Percentiles rank a stretch among this genome's conserved stretches.
Evolutionary conservation across 2,797 vertebrate genomes (phyloP).

Genomic region (Catharus ustulatus): DNA sequence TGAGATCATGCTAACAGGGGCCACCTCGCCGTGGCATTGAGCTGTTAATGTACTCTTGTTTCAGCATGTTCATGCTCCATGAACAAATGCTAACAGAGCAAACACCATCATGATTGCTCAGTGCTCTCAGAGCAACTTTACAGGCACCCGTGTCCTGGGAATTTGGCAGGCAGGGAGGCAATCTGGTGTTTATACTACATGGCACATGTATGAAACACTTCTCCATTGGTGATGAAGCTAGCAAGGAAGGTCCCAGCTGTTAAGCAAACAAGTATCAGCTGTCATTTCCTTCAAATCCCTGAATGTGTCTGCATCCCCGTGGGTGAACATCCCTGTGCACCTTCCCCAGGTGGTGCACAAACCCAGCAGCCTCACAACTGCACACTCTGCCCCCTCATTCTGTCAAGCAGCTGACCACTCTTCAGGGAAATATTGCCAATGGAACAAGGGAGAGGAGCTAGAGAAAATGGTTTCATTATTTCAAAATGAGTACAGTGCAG

Average conservation of each 20-base stretch:
- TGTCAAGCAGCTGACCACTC: neutral
- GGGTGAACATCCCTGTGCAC: too few relatives aligned
- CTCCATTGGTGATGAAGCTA: neutral
- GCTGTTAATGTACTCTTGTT: neutral
- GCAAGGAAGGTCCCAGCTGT: constrained; percentile 2
- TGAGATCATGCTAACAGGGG: neutral
- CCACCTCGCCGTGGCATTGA: neutral
- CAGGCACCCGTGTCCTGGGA: neutral
- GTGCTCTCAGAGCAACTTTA: neutral
- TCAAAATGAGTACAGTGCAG: rapidly evolving
- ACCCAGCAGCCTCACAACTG: rapidly evolving
- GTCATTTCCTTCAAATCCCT: neutral
- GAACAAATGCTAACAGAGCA: neutral
- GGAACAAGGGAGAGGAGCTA: neutral
- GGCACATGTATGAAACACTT: constrained; percentile 22
- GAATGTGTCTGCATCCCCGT: neutral
- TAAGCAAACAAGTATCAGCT: constrained; percentile 15
- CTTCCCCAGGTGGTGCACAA: too few relatives aligned
- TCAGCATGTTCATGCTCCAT: neutral
- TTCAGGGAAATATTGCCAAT: neutral
- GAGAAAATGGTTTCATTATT: neutral
- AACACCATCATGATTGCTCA: neutral
- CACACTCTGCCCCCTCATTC: neutral
- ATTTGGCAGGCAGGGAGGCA: constrained; percentile 28
- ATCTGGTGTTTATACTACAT: constrained; percentile 11